Conservation (phyloP, 2,888 invertebrate genomes). For the Eulithis testata region DNA sequence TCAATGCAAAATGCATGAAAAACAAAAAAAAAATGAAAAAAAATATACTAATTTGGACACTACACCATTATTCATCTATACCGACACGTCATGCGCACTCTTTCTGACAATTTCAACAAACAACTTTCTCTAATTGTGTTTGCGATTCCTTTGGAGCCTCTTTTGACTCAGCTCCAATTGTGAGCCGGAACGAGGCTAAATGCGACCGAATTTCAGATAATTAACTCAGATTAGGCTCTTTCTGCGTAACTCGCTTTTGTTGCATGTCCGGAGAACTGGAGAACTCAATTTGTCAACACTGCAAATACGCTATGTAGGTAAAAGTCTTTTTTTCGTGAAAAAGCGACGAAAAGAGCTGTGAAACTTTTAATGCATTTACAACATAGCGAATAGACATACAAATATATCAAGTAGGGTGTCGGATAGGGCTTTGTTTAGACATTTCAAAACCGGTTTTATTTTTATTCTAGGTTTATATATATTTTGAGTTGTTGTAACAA, state of each 20-base stretch:
- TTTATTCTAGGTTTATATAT: too few species aligned
- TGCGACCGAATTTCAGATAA: slow-evolving; percentile 79
- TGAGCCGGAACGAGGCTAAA: slow-evolving; percentile 77
- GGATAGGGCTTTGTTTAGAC: too few species aligned
- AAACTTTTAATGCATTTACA: too few species aligned
- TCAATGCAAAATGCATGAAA: too few species aligned
- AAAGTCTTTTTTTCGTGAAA: too few species aligned
- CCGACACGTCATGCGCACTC: slow-evolving; percentile 65
- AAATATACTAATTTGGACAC: not conserved
- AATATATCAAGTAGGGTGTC: too few species aligned
- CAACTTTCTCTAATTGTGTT: slow-evolving; percentile 79
- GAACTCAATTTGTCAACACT: slow-evolving; percentile 34
- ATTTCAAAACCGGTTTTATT: too few species aligned
- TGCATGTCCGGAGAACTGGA: slow-evolving; percentile 50
- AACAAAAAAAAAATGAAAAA: not conserved
- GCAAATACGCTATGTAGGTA: not conserved
- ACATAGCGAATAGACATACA: too few species aligned
- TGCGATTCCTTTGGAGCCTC: slow-evolving; percentile 77
- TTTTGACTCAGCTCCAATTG: slow-evolving; percentile 77
- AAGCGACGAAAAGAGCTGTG: too few species aligned
- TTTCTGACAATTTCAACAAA: slow-evolving; percentile 73
- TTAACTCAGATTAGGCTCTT: slow-evolving; percentile 79
- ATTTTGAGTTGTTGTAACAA: too few species aligned
- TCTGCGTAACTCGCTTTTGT: slow-evolving; percentile 72
- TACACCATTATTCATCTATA: slow-evolving; percentile 18